Percentiles rank a stretch among this genome's conserved stretches.
These are phyloP conservation scores for Dendrophyllia cribrosa DNA, from an alignment of 64 coral and sea anemone species.

Conservation along the genomic window DNA sequence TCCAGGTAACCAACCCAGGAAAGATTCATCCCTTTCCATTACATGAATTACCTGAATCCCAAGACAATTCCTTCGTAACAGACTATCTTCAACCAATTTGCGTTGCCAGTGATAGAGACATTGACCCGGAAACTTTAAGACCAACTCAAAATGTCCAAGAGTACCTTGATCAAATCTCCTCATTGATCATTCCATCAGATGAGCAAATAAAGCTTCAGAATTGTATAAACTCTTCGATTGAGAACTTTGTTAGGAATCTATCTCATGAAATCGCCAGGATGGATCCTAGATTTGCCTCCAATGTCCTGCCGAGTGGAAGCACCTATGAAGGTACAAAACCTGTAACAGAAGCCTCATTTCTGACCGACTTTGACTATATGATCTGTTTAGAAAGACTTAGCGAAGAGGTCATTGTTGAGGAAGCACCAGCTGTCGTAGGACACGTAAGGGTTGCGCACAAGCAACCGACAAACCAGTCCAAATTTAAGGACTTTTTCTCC, in stretches of 20 bases:
- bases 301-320: slow-evolving; percentile 47
- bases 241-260: slow-evolving; percentile 20
- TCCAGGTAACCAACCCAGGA: background rate
- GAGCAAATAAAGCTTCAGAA: background rate
- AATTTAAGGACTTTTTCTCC: slow-evolving; percentile 35
- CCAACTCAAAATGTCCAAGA: slow-evolving; percentile 6
- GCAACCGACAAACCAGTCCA: background rate
- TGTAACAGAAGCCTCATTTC: background rate
- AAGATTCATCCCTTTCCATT: background rate
- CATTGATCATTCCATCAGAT: background rate
- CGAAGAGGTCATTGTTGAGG: slow-evolving; percentile 22
- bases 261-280: slow-evolving; percentile 10
- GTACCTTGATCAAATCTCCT: slow-evolving; percentile 33
- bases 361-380: slow-evolving; percentile 38
- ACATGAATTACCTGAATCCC: background rate
- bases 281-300: slow-evolving; percentile 23
- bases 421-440: background rate
- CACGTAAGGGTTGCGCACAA: slow-evolving; percentile 27
- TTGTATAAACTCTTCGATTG: slow-evolving; percentile 16
- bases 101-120: background rate
- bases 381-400: slow-evolving; percentile 1
- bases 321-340: slow-evolving; percentile 43
- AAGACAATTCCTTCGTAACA: background rate
- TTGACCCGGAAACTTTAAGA: slow-evolving; percentile 27
- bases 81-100: slow-evolving; percentile 34